Evolutionary conservation across 2,797 vertebrate genomes (phyloP).

Genomic region (Anguilla megastoma): DNA sequence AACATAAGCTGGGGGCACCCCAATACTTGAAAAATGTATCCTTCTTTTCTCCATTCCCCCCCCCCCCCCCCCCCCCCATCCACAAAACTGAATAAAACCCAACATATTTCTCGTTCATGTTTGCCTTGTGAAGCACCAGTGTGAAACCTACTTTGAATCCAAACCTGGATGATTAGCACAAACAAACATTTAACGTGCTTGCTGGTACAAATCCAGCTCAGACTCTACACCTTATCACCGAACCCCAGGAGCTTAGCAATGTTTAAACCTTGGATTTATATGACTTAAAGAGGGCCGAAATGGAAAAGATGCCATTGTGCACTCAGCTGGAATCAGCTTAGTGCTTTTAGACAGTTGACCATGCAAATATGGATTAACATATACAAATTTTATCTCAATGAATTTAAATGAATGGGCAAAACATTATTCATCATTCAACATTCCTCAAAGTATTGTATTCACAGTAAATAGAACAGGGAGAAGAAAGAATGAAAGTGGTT

Average conservation of each 20-base stretch:
- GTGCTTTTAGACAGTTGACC: neutral
- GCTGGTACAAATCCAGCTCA: neutral
- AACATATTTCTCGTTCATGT: neutral
- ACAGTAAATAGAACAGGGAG: too few relatives aligned
- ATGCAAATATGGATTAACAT: neutral
- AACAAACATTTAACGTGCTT: neutral
- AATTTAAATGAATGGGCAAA: too few relatives aligned
- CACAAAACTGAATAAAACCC: neutral
- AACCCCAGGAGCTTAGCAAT: neutral
- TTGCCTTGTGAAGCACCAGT: neutral
- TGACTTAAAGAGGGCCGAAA: neutral
- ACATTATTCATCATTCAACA: too few relatives aligned
- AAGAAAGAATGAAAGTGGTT: too few relatives aligned
- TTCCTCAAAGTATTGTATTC: too few relatives aligned
- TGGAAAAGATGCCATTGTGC: neutral
- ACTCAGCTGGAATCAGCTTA: neutral
- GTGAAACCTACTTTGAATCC: neutral
- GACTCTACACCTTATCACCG: neutral
- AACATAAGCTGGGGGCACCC: neutral
- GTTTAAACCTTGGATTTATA: neutral
- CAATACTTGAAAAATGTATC: too few relatives aligned
- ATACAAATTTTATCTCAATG: neutral
- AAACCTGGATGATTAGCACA: neutral
- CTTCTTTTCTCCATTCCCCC: too few relatives aligned
- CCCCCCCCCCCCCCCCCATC: too few relatives aligned